Evolutionary conservation across 2,113 vertebrate genomes (phyloP).

Genomic region (Neotoma lepida): DNA sequence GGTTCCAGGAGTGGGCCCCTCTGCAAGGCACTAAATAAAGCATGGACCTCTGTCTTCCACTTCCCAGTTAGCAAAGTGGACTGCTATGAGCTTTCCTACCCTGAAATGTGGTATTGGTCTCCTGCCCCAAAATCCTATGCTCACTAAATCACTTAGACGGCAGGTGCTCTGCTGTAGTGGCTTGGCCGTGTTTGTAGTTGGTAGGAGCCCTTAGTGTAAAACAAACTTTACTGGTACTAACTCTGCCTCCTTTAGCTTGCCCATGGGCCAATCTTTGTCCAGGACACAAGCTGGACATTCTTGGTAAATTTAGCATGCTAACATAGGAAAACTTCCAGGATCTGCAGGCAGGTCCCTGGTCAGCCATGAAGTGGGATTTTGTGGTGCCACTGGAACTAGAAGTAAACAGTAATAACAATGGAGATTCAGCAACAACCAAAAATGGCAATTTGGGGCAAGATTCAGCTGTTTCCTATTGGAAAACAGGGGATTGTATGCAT

Average conservation of each 20-base stretch:
- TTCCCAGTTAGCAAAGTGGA: accelerated
- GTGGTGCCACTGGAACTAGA: neutral
- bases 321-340: neutral
- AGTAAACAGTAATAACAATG: too few relatives aligned
- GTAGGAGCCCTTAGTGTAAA: neutral
- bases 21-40: accelerated
- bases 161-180: accelerated
- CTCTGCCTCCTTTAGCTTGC: neutral
- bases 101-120: neutral
- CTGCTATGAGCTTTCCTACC: neutral
- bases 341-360: neutral
- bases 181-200: accelerated
- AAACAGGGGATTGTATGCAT: neutral
- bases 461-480: conserved; percentile 9
- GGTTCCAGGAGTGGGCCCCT: neutral
- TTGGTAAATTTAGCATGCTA: neutral
- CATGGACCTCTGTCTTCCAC: neutral
- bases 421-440: neutral
- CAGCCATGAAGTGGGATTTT: neutral
- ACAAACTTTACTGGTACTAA: neutral
- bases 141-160: accelerated
- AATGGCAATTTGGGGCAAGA: neutral
- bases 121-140: neutral
- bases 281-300: neutral
- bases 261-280: neutral